Percentiles rank a stretch among this genome's conserved stretches.
Evolutionary conservation across 92 coral and sea anemone species (phyloP).

Genomic region (Diadumene lineata): DNA sequence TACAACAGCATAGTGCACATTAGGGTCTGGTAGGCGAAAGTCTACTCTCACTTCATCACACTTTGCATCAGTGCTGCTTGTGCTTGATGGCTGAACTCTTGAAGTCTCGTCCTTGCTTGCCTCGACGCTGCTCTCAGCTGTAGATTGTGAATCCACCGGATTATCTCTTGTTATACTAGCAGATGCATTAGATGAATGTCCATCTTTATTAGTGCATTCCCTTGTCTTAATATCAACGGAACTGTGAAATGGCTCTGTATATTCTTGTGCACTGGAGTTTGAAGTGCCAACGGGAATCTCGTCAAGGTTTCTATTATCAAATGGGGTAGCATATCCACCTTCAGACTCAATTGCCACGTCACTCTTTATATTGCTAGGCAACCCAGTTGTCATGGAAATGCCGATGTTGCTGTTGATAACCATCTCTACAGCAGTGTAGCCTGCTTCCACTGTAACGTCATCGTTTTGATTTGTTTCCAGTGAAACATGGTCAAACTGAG

Average conservation of each 20-base stretch:
- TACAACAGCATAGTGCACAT: constrained; percentile 12
- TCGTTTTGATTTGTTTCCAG: not conserved
- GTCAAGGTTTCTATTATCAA: not conserved
- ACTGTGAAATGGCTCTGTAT: not conserved
- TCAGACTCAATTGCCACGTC: not conserved
- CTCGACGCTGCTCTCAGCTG: no score
- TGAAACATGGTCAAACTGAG: not conserved
- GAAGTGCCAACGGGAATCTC: not conserved
- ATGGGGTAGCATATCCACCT: not conserved
- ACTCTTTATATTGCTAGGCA: not conserved
- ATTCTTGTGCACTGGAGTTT: not conserved
- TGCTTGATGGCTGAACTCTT: no score
- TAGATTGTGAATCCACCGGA: no score
- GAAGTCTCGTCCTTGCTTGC: no score
- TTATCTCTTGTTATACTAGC: no score
- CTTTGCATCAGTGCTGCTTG: not conserved
- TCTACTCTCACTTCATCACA: not conserved
- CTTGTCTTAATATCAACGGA: not conserved
- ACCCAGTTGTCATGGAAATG: not conserved
- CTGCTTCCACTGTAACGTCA: not conserved
- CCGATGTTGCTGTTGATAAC: not conserved
- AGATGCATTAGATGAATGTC: no score
- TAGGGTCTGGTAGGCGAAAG: constrained; percentile 11
- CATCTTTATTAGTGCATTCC: not conserved
- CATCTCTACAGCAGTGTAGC: not conserved